Evolutionary conservation across 2,888 invertebrate species (phyloP), one percentile per base, ranked within the genome.

Genomic region (Dicyrtomina minuta): DNA sequence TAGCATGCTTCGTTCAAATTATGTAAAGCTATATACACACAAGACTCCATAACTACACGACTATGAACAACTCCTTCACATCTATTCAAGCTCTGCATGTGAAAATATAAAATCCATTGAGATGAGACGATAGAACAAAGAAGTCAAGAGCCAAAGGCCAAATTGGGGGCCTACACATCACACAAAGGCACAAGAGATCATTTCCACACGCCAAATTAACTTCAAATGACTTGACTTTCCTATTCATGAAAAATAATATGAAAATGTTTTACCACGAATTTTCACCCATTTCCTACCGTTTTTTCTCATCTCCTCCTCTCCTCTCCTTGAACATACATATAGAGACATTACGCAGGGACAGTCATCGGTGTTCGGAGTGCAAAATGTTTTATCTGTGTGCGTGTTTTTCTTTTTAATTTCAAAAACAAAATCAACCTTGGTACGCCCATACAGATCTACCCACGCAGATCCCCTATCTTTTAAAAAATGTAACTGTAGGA

Each of bases 201-300:
- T 68, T 74, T 72, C 70, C 72, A 71, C 71, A 74, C 70, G 74
- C 75, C 75, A 75, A 75, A 75, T 75, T 75, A 74, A 75, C 72
- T 70, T 69, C 71, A 68, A 75, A 75, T 74, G 72, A 73, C 75
- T 73, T 72, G 3, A 68, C 69, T 66, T 61, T 39, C 44, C 51
- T 43, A 33, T 33, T 33, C 33, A 33, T 62, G n/a, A 27, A n/a
- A 27, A n/a, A 53, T 66, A 13, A 15, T 43, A 43, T 43, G 43
- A 12, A 44, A 41, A 61, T 43, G 41, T 20, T 58, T 58, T 39
- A 39, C 58, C 39, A 58, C 27, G 17, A 58, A 39, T 58, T 60
- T 44, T 46, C 56, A 43, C 62, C 53, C 53, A 58, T 65, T 46
- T 41, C 60, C 39, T 15, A 27, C 27, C 60, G 43, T 64, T 51